A percentile compares a stretch with the other conserved stretches of the same genome.
Evolutionary conservation across 2,113 vertebrate genomes (phyloP).

Genomic region (Bambusicola thoracicus): DNA sequence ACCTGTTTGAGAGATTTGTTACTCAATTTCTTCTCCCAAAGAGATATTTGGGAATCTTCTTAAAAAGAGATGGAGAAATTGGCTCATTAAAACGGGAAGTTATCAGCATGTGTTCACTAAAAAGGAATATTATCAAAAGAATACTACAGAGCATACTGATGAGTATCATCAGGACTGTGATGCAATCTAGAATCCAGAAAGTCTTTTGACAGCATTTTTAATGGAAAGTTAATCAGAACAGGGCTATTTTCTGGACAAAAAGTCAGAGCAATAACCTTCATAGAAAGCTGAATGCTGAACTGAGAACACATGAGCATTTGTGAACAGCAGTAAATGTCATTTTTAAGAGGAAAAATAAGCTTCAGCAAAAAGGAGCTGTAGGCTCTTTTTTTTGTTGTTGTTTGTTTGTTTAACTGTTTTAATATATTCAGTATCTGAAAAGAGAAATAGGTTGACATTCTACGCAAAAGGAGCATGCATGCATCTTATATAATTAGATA

Average conservation of each 20-base stretch:
- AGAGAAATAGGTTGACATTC: not conserved
- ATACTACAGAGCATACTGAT: conserved; percentile 29
- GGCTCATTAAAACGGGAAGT: conserved; percentile 45
- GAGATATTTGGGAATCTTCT: conserved; percentile 4
- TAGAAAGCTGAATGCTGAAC: conserved; percentile 20
- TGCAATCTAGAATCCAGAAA: conserved; percentile 51
- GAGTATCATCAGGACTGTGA: conserved; percentile 43
- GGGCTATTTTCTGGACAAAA: conserved; percentile 34
- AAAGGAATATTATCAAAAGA: conserved; percentile 44
- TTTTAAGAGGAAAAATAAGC: conserved; percentile 3
- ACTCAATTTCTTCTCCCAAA: not conserved
- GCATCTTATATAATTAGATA: conserved; percentile 10
- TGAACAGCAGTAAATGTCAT: conserved; percentile 37
- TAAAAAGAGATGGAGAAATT: conserved; percentile 6
- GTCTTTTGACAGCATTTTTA: conserved; percentile 57
- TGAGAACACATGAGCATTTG: not conserved
- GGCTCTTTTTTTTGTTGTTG: not conserved
- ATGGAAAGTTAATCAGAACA: conserved; percentile 68
- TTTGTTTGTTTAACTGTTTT: conserved; percentile 2
- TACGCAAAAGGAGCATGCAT: not conserved
- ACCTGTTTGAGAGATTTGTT: not conserved
- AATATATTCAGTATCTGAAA: not conserved
- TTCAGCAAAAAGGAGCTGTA: conserved; percentile 1
- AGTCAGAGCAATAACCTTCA: conserved; percentile 21
- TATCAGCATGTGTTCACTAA: conserved; percentile 31